Evolutionary conservation across 2,113 vertebrate genomes (phyloP).

Genomic region (Dasyprocta punctata): DNA sequence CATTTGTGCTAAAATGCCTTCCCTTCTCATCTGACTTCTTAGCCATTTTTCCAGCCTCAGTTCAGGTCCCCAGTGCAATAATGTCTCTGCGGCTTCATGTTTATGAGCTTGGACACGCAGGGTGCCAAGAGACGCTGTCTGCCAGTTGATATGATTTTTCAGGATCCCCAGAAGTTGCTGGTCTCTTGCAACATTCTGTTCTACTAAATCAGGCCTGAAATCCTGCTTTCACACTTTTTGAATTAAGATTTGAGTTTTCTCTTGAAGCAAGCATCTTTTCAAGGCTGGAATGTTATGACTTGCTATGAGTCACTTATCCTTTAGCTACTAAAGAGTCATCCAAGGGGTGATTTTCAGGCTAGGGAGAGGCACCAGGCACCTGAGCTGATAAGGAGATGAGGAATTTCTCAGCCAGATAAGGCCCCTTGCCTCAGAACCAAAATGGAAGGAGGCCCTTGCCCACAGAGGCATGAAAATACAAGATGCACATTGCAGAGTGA

Average conservation of each 20-base stretch:
- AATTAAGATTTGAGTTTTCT: constrained; percentile 39
- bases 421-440: background rate
- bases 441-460: no score
- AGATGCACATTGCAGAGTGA: background rate
- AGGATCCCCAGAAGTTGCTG: background rate
- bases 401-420: constrained; percentile 44
- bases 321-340: constrained; percentile 32
- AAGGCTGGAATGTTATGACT: background rate
- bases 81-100: background rate
- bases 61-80: background rate
- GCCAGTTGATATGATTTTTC: constrained; percentile 35
- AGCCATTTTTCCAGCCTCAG: background rate
- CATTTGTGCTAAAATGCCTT: background rate
- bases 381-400: constrained; percentile 19
- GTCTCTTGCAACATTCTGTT: background rate
- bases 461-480: no score
- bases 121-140: background rate
- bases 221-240: background rate
- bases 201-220: background rate
- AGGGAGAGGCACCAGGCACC: constrained; percentile 21
- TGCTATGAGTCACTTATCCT: constrained; percentile 25
- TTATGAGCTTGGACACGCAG: background rate
- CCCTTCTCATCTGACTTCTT: background rate
- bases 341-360: constrained; percentile 49
- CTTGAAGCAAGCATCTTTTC: constrained; percentile 14